Conservation (phyloP, 2,113 vertebrate genomes). For the Acanthisitta chloris region DNA sequence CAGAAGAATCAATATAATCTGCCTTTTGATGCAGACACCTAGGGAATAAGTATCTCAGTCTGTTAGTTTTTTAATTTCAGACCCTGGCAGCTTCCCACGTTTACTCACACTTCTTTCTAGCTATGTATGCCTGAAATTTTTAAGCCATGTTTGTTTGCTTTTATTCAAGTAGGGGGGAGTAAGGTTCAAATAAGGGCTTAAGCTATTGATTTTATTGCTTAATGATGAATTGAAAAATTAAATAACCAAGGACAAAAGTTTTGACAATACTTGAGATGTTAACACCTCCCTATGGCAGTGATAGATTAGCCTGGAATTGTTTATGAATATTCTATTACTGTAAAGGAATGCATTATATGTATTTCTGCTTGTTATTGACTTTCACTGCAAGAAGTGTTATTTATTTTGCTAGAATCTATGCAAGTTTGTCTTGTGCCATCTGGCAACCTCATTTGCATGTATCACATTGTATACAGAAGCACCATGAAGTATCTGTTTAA, state of each 20-base stretch:
- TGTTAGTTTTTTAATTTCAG: conserved; percentile 1
- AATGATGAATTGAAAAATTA: background rate
- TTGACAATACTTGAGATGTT: background rate
- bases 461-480: background rate
- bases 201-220: background rate
- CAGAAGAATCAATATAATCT: background rate
- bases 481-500: background rate
- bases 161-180: background rate
- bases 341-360: background rate
- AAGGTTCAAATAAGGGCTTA: background rate
- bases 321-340: background rate
- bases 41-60: background rate
- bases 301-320: background rate
- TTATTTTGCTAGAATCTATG: background rate
- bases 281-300: background rate
- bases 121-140: background rate
- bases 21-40: background rate
- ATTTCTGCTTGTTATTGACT: background rate
- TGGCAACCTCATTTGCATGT: background rate
- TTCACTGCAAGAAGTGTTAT: background rate
- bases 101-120: background rate
- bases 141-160: background rate
- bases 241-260: background rate
- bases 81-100: background rate
- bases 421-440: background rate